phyloP scores from a whole-genome alignment of 2,113 vertebrate species.

The Psittacus erithacus region DNA sequence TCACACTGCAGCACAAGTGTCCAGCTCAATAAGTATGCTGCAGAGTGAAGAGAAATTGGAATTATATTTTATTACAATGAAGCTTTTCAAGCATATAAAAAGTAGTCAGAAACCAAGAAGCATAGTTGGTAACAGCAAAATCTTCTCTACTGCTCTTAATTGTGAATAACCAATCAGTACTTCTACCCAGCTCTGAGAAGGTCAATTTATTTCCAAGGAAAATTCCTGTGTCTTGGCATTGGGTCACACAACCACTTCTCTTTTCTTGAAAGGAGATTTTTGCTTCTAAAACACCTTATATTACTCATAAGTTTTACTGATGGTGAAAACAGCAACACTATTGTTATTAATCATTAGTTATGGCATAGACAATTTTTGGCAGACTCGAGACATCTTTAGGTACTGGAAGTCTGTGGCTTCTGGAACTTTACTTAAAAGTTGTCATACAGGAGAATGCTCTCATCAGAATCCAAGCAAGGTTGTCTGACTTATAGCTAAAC shows the following conservation, averaged over 20 bases:
- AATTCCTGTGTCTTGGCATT: background rate
- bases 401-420: background rate
- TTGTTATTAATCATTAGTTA: background rate
- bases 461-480: background rate
- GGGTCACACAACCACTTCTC: background rate
- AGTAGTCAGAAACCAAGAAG: background rate
- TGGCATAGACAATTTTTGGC: background rate
- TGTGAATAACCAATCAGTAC: background rate
- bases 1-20: background rate
- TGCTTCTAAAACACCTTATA: background rate
- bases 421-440: background rate
- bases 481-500: background rate
- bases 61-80: background rate
- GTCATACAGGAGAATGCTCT: background rate
- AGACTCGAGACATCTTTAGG: background rate
- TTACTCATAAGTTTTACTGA: background rate
- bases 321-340: background rate
- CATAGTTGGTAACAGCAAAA: background rate
- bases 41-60: background rate
- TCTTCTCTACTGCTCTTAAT: background rate
- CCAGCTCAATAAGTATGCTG: background rate
- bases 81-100: background rate
- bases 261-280: background rate
- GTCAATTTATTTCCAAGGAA: background rate
- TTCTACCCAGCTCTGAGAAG: background rate